phyloP scores from a whole-genome alignment of 2,888 invertebrate genomes.

The Amaurobius ferox region DNA sequence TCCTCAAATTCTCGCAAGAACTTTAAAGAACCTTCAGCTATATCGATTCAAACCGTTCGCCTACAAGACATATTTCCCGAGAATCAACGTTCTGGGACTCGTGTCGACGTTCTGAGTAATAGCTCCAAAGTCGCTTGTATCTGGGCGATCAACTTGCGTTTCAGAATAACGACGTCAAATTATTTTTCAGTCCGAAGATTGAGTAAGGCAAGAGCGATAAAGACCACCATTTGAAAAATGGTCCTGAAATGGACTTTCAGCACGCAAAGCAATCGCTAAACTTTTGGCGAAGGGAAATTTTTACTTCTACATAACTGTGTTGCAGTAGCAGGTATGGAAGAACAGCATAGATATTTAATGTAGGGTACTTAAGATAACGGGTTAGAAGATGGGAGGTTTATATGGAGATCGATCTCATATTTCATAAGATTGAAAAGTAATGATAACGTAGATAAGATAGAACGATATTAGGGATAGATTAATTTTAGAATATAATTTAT shows the following conservation, averaged over 20 bases:
- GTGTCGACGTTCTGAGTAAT: not conserved
- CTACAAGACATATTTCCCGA: not conserved
- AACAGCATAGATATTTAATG: not conserved
- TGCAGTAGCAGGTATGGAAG: not conserved
- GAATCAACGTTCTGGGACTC: not conserved
- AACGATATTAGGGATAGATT: no score
- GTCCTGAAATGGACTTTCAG: not conserved
- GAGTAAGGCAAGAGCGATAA: not conserved
- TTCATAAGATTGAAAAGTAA: no score
- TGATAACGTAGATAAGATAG: no score
- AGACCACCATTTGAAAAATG: not conserved
- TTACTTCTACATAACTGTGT: not conserved
- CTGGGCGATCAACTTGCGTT: not conserved
- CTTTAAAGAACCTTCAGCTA: no score
- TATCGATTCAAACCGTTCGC: not conserved
- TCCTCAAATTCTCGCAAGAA: no score
- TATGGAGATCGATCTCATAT: not conserved
- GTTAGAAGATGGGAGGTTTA: not conserved
- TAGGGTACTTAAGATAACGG: not conserved
- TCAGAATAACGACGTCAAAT: not conserved
- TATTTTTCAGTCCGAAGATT: not conserved
- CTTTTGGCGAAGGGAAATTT: not conserved
- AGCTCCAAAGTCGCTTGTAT: not conserved
- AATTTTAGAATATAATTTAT: no score
- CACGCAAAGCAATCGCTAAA: not conserved